Conservation (phyloP, 1,140 invertebrate species). For the Rhysida immarginata region DNA sequence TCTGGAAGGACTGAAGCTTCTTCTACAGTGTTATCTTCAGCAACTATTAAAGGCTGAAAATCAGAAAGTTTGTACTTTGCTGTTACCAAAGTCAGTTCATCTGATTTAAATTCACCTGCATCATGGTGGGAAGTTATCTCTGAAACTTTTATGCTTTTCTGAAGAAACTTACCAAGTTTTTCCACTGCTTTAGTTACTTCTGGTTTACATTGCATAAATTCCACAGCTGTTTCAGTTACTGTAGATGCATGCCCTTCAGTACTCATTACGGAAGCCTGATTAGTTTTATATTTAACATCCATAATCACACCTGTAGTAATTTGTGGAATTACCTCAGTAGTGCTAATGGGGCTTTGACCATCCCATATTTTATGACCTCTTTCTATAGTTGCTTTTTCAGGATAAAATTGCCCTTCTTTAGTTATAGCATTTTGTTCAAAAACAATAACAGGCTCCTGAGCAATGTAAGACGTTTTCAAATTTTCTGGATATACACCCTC, state of each 20-base stretch:
- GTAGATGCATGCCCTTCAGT: constrained; percentile 12
- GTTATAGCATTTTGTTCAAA: constrained; percentile 28
- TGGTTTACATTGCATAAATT: constrained; percentile 13
- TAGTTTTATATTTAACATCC: too few relatives aligned
- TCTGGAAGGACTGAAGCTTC: background rate
- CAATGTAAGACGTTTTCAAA: constrained; percentile 11
- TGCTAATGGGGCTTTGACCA: too few relatives aligned
- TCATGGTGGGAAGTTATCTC: constrained; percentile 12
- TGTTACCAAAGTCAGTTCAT: background rate
- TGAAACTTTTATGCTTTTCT: constrained; percentile 5
- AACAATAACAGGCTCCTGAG: constrained; percentile 39
- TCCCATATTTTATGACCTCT: too few relatives aligned
- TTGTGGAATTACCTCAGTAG: too few relatives aligned
- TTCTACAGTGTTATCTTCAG: constrained; percentile 7
- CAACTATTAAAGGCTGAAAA: constrained; percentile 3
- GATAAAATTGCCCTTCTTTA: background rate
- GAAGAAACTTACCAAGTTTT: constrained; percentile 1
- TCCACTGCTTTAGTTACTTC: background rate
- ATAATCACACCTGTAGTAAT: too few relatives aligned
- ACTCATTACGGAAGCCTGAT: too few relatives aligned
- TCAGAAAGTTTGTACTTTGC: constrained; percentile 10
- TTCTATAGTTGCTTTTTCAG: too few relatives aligned
- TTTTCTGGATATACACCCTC: background rate
- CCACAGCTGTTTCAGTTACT: constrained; percentile 13
- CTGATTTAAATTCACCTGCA: constrained; percentile 11